Base-by-base conservation (phyloP, 53 echinoderm and acorn worm species). In the Paelopatides confundens region DNA sequence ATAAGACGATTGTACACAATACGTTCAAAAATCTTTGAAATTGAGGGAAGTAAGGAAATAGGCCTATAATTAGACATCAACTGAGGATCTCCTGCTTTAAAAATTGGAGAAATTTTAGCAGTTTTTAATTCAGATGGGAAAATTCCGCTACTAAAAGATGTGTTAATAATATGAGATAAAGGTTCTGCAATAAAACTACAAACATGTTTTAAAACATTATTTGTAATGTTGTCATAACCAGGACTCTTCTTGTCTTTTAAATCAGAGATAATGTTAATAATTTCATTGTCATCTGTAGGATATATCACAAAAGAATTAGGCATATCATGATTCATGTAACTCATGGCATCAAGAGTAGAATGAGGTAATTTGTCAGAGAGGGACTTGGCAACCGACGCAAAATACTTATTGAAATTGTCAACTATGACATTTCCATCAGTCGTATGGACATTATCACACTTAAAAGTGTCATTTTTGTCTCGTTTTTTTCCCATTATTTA, bases 21-120 rank as follows among this genome's bases (percentile, higher is more conserved):
- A 9, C 70, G 24, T 51, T 89, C 83, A 65, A 34, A 52, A n/a
- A 82, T 89, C 52, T 49, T 89, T 6, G 82, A 89, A 89, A 48
- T 29, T 15, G 49, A 13, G 67, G 64, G 27, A 66, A 65, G 15
- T 82, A n/a, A 30, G 2, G 89, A 89, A 11, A 89, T 66, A 47
- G 82, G 89, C 43, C 89, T 81, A 49, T 82, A 89, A 46, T 89
- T 89, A 46, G 62, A 39, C 2, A 82, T 17, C 46, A 43, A 28
- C 14, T 82, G 5, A 28, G 26, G 49, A 28, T 89, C 71, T 65
- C 70, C 84, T 38, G 84, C 65, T 35, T 90, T 43, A 15, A 85
- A 85, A 38, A 85, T 76, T 39, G 71, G 74, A 36, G 47, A 34
- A 34, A 89, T 50, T 28, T 67, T 82, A 1, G 89, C 89, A 66